These are phyloP conservation scores for Masticophis lateralis DNA, from an alignment of 2,797 vertebrate species.

Conservation along the genomic window DNA sequence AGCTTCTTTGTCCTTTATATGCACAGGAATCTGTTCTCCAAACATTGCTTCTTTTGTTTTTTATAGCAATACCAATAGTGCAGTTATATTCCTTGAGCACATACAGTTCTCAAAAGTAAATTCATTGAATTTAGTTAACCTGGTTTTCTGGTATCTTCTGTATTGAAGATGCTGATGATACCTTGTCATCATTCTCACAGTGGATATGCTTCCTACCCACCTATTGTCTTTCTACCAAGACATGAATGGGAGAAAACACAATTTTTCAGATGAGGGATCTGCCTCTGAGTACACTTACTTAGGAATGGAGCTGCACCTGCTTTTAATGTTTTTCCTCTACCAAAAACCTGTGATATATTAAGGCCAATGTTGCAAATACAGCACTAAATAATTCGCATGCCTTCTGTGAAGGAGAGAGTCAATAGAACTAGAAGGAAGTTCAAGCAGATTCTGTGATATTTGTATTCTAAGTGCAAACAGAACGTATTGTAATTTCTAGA, in stretches of 20 bases:
- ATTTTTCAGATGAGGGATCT: background rate
- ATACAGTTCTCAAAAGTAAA: background rate
- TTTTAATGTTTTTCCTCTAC: background rate
- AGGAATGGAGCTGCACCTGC: background rate
- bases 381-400: constrained; percentile 24
- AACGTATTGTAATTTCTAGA: background rate
- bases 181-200: background rate
- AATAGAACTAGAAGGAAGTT: background rate
- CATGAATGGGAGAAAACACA: background rate
- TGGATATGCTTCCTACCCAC: background rate
- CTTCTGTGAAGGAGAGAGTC: background rate
- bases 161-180: background rate
- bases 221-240: too few species aligned
- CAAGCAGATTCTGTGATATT: background rate
- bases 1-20: background rate
- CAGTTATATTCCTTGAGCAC: background rate
- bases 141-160: background rate
- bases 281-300: background rate
- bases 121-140: background rate
- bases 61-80: background rate
- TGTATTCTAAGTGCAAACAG: background rate
- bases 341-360: background rate
- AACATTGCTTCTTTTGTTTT: background rate
- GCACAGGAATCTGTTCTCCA: background rate
- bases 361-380: background rate